Evolutionary conservation across 2,888 invertebrate species (phyloP).

Genomic region (Polydrusus pterygomalis): DNA sequence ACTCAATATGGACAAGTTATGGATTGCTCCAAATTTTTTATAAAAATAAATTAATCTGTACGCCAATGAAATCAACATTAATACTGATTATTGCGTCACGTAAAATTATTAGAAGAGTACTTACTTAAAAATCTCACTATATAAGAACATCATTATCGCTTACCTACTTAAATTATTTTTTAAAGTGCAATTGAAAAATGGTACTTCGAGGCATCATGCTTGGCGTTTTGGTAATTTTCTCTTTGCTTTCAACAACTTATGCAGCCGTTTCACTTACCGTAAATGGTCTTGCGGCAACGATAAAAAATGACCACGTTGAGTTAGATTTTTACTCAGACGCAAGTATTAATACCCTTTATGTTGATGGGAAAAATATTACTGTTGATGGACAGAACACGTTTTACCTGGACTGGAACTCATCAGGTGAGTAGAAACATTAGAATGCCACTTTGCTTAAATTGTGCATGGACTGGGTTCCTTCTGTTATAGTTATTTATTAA

Average conservation of each 20-base stretch:
- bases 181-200: neutral
- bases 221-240: neutral
- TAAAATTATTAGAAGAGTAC: too few relatives aligned
- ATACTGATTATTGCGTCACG: too few relatives aligned
- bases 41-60: too few relatives aligned
- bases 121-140: too few relatives aligned
- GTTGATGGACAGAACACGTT: conserved; percentile 29
- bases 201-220: neutral
- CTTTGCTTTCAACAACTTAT: neutral
- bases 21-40: too few relatives aligned
- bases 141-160: too few relatives aligned
- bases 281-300: conserved; percentile 22
- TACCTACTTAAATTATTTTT: too few relatives aligned
- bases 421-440: conserved; percentile 22
- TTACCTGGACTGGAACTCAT: conserved; percentile 43
- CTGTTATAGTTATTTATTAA: too few relatives aligned
- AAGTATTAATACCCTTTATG: conserved; percentile 1
- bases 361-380: conserved; percentile 30
- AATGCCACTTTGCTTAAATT: too few relatives aligned
- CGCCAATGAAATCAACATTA: too few relatives aligned
- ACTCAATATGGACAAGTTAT: too few relatives aligned
- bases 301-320: conserved; percentile 40
- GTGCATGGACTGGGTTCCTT: too few relatives aligned
- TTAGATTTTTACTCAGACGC: conserved; percentile 38
- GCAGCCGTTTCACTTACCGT: conserved; percentile 35